Evolutionary conservation across 2,797 vertebrate species (phyloP), one percentile per base, ranked within the genome.

Genomic region (Oophaga sylvatica): DNA sequence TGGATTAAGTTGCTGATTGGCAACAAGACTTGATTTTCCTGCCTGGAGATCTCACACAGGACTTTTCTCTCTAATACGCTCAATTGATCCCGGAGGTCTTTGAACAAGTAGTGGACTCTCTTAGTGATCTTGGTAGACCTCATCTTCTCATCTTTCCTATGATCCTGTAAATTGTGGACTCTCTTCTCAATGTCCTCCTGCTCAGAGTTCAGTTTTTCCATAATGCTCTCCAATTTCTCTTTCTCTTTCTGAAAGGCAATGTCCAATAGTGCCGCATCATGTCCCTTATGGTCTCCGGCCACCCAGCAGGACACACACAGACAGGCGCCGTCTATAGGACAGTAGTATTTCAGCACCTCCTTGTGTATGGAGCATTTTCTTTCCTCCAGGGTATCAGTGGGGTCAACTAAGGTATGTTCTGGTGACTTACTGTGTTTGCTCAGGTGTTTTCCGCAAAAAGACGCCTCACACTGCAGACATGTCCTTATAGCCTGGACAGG

Each of bases 251-350:
- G 48, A 8, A 26, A 56, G 48, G 81, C 81, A 16, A 56, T 48
- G 10, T 70, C 16, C 63, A 71, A 1, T 53, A 67, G 41, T 20
- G 76, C 80, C 71, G 48, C 71, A 3, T 87, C n/a, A 31, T 87
- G 86, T 57, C 86, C 29, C 60, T 17, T 76, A 45, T 87, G 70
- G 4, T 84, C 68, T 73, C 82, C 82, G 12, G 31, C 57, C 67
- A 75, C 31, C 29, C 68, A 84, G 82, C 82, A 84, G 56, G 82
- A 75, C 31, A 75, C 53, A 62, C 82, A 84, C 31, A 84, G 35
- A 11, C 26, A 41, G 12, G 13, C 56, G 6, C 13, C 6, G 12
- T 75, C 68, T 22, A 45, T 22, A 16, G 31, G 60, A 41, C 68
- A 75, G 31, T 84, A 84, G n/a, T 84, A 84, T 60, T 75, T 75